Conservation (phyloP, 2,797 vertebrate species). For the Natrix natrix region DNA sequence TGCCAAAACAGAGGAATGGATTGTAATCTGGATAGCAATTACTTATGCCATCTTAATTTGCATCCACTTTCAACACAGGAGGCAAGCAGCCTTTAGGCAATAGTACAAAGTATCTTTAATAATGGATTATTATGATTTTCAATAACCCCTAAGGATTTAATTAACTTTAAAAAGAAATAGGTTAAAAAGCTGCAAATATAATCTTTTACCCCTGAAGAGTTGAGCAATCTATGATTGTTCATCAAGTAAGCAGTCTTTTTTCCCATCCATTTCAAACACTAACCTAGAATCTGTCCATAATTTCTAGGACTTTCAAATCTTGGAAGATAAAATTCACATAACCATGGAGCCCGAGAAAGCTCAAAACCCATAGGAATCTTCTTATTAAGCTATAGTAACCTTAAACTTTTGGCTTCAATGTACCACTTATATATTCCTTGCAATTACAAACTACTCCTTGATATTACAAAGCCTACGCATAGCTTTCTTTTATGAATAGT, state of each 20-base stretch:
- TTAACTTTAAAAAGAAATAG: background rate
- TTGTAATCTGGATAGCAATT: background rate
- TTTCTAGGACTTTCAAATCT: background rate
- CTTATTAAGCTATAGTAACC: background rate
- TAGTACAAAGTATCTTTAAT: background rate
- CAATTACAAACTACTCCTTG: background rate
- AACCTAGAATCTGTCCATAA: background rate
- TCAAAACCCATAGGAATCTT: background rate
- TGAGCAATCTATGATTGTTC: background rate
- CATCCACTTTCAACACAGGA: background rate
- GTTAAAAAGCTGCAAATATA: background rate
- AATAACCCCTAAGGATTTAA: background rate
- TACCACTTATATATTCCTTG: background rate
- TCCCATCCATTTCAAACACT: background rate
- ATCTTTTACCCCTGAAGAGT: background rate
- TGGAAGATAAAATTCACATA: background rate
- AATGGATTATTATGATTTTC: background rate
- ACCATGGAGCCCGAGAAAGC: background rate
- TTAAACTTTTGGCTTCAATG: background rate
- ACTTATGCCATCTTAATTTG: background rate
- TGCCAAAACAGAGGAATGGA: background rate
- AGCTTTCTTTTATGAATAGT: background rate
- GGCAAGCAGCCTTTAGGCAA: background rate
- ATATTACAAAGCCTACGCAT: background rate
- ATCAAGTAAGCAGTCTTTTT: background rate